A percentile compares a stretch with the other conserved stretches of the same genome.
Conservation (phyloP, 2,888 invertebrate genomes). For the Nomada goodeniana region DNA sequence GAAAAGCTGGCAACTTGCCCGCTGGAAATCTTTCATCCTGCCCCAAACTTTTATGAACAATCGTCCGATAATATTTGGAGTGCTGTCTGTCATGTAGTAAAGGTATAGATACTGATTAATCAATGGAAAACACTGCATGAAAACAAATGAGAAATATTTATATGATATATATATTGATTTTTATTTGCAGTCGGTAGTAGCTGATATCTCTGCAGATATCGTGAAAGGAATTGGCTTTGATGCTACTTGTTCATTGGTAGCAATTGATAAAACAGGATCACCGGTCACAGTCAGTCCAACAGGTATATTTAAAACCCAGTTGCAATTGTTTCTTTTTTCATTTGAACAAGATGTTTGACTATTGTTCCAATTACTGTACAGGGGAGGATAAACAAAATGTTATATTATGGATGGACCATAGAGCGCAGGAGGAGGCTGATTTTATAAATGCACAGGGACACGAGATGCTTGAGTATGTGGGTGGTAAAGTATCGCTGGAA, state of each 20-base stretch:
- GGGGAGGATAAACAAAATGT: conserved; percentile 91
- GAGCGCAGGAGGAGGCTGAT: conserved; percentile 92
- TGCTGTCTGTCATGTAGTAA: conserved; percentile 89
- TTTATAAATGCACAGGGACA: conserved; percentile 92
- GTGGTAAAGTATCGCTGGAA: conserved; percentile 97
- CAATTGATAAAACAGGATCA: conserved; percentile 88
- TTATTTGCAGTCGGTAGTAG: conserved; percentile 61
- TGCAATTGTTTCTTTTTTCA: neutral
- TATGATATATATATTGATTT: neutral
- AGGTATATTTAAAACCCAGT: conserved; percentile 81
- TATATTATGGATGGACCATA: conserved; percentile 97
- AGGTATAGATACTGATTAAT: conserved; percentile 86
- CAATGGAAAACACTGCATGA: neutral
- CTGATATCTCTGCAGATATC: conserved; percentile 70
- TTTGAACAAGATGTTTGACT: neutral
- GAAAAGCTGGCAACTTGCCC: conserved; percentile 87
- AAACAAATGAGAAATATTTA: neutral
- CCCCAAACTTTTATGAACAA: conserved; percentile 93
- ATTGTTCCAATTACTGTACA: conserved; percentile 70
- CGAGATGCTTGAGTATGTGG: conserved; percentile 92
- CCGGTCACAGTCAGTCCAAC: conserved; percentile 90
- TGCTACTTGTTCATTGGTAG: conserved; percentile 97
- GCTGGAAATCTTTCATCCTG: conserved; percentile 92
- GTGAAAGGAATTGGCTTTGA: conserved; percentile 97
- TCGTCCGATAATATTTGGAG: conserved; percentile 96